Base-by-base conservation (phyloP, 2,888 invertebrate genomes). In the Melanchra persicariae region DNA sequence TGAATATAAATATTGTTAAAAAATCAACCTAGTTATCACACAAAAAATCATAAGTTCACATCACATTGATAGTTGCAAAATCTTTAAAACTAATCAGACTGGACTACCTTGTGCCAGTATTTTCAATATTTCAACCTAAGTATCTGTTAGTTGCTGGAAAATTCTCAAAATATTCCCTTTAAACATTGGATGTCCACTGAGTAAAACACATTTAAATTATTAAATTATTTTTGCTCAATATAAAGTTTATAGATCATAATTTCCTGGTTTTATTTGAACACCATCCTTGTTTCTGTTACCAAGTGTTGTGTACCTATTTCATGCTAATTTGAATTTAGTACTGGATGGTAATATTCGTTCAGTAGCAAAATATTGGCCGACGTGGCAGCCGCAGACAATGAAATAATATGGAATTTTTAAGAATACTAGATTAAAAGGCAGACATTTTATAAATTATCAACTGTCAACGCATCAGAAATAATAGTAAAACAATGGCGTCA, bases 191-290 rank as follows among this genome's bases (percentile, higher is more conserved):
- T 72, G 51, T 34, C 22, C 55, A 72, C 49, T 52, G 47, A 81
- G 34, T 64, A 26, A 22, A 64, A 77, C 49, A 81, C 59, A 24
- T 61, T 47, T 47, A 40, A 69, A 69, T 68, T 19, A 63, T 62
- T 58, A 70, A 68, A 70, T 70, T 84, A 83, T 80, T 81, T 83
- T 84, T 87, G 87, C 85, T 88, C 87, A 87, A 86, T 88, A 88
- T 66, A 75, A 84, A 75, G 62, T 79, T 85, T 82, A 78, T 70
- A 74, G 74, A 77, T 61, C 58, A 77, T 61, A 52, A 51, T 45
- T 58, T 22, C 30, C 24, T 69, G 65, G 75, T 82, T 84, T 86
- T 67, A 71, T 73, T 79, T 63, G 7, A 54, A 59, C 34, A 24
- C 26, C 37, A 15, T 19, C 1, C 22, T 8, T 75, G 51, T 64